Evolutionary conservation across 2,113 vertebrate species (phyloP).

Genomic region (Cyanoderma ruficeps): DNA sequence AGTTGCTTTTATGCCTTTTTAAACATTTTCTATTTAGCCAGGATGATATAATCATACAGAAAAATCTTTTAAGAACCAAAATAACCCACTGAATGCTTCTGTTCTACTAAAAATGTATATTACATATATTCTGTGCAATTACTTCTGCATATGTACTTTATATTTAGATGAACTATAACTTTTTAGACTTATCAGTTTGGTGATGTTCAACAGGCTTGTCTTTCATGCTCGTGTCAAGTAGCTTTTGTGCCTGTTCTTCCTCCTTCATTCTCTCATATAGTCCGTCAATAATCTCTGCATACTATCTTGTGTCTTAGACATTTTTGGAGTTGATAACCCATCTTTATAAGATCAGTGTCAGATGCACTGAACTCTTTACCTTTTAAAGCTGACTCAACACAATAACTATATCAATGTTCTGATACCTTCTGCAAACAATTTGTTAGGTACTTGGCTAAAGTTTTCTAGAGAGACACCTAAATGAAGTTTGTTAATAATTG

Average conservation of each 20-base stretch:
- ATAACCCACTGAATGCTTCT: background rate
- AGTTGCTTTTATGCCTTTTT: background rate
- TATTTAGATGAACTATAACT: background rate
- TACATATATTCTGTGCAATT: background rate
- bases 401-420: conserved; percentile 63
- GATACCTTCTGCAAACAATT: conserved; percentile 66
- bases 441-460: conserved; percentile 65
- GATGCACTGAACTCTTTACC: conserved; percentile 39
- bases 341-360: conserved; percentile 17
- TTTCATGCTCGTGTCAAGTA: background rate
- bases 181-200: background rate
- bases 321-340: conserved; percentile 24
- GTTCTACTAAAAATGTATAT: background rate
- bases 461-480: conserved; percentile 58
- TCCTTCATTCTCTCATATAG: background rate
- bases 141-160: background rate
- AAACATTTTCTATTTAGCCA: background rate
- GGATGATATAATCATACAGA: background rate
- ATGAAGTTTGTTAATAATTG: conserved; percentile 60
- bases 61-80: background rate
- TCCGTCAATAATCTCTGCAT: background rate
- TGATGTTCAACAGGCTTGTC: background rate
- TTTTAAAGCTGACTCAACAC: conserved; percentile 48
- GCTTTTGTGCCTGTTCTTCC: background rate
- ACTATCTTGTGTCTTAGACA: background rate